Conservation (phyloP, 64 coral and sea anemone species). For the Montipora sp. region DNA sequence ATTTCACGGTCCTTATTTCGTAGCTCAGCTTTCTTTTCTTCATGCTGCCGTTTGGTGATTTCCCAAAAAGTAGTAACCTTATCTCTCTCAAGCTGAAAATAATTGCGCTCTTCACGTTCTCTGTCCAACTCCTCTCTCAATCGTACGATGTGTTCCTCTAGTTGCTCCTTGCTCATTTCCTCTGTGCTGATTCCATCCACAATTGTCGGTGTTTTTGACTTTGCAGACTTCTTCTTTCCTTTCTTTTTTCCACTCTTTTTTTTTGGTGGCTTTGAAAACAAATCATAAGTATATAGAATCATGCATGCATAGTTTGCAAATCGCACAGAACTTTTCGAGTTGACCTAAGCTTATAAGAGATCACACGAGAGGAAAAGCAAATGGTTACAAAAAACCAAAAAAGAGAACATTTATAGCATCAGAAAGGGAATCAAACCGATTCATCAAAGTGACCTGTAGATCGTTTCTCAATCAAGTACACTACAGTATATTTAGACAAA, state of each 20-base stretch:
- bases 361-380: too few species aligned
- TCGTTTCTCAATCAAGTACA: too few species aligned
- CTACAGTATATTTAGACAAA: too few species aligned
- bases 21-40: slow-evolving; percentile 98
- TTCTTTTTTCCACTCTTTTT: slow-evolving; percentile 93
- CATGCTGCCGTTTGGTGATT: slow-evolving; percentile 92
- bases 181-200: slow-evolving; percentile 99
- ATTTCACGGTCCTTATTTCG: slow-evolving; percentile 98
- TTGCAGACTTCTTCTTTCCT: slow-evolving; percentile 93
- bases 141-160: slow-evolving; percentile 95
- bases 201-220: slow-evolving; percentile 93
- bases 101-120: slow-evolving; percentile 96
- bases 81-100: slow-evolving; percentile 96
- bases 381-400: too few species aligned
- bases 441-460: too few species aligned
- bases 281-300: neutral
- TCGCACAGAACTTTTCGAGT: too few species aligned
- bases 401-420: too few species aligned
- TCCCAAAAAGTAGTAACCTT: slow-evolving; percentile 99
- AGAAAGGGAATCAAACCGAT: too few species aligned
- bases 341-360: too few species aligned
- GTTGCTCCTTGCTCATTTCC: slow-evolving; percentile 98
- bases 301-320: too few species aligned
- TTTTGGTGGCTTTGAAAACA: slow-evolving; percentile 80
- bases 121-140: slow-evolving; percentile 94